phyloP scores from a whole-genome alignment of 1,140 invertebrate genomes.

The Drosophila hydei region DNA sequence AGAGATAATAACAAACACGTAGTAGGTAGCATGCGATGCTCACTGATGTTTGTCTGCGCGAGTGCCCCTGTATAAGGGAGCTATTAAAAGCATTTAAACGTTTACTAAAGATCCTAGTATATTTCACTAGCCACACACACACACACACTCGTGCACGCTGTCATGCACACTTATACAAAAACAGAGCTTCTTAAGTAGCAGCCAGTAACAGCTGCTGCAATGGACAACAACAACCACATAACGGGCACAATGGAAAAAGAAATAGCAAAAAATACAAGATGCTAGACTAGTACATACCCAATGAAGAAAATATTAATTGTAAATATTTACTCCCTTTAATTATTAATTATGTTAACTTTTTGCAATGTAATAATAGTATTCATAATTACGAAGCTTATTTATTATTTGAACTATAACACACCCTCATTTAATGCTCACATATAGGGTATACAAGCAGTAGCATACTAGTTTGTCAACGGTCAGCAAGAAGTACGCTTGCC shows the following conservation, averaged over 20 bases:
- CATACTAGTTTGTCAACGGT: neutral
- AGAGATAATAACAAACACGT: conserved; percentile 43
- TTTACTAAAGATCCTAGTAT: conserved; percentile 74
- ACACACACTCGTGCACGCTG: conserved; percentile 1
- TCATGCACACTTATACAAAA: conserved; percentile 16
- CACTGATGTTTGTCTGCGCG: conserved; percentile 21
- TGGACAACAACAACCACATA: conserved; percentile 19
- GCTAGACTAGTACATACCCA: neutral
- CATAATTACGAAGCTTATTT: no score
- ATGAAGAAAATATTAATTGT: neutral
- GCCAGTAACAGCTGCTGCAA: conserved; percentile 42
- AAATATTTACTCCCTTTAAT: no score
- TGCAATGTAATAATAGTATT: no score
- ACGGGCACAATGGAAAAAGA: conserved; percentile 6
- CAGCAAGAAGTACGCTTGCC: conserved; percentile 23
- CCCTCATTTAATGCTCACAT: neutral
- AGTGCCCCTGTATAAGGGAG: conserved; percentile 38
- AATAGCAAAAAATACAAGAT: neutral
- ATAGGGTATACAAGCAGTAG: conserved; percentile 15
- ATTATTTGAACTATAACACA: no score
- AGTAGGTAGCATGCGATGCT: neutral
- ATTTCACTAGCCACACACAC: conserved; percentile 53
- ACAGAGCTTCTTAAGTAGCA: conserved; percentile 38
- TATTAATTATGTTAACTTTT: no score
- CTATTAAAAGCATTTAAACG: conserved; percentile 80